Conservation (phyloP, 1,140 invertebrate genomes). For the Palaemon carinicauda region DNA sequence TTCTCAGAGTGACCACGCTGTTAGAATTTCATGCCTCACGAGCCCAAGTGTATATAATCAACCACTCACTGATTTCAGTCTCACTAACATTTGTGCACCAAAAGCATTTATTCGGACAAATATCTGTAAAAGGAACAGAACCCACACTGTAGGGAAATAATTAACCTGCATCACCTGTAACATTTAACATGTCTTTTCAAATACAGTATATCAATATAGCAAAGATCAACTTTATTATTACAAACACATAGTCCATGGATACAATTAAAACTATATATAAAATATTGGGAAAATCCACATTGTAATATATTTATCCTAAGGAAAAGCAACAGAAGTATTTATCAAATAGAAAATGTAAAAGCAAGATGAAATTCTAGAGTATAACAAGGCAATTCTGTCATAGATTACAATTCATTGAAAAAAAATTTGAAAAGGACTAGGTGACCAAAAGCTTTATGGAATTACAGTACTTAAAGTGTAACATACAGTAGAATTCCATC, state of each 20-base stretch:
- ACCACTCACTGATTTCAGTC: constrained; percentile 46
- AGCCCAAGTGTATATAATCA: constrained; percentile 38
- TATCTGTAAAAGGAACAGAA: constrained; percentile 41
- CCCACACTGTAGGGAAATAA: constrained; percentile 36
- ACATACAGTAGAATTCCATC: too few relatives aligned
- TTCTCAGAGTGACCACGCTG: constrained; percentile 42
- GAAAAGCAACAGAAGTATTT: constrained; percentile 25
- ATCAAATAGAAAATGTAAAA: constrained; percentile 34
- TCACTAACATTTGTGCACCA: constrained; percentile 54
- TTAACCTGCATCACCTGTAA: constrained; percentile 40
- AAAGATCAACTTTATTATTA: constrained; percentile 53
- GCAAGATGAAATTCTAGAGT: constrained; percentile 19
- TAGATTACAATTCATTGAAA: constrained; percentile 7
- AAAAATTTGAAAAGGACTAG: neutral
- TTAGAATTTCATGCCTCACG: constrained; percentile 27
- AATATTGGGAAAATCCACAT: constrained; percentile 48
- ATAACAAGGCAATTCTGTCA: constrained; percentile 25
- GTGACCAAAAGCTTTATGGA: neutral
- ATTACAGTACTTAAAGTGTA: too few relatives aligned
- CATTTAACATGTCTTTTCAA: constrained; percentile 48
- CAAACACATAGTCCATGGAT: constrained; percentile 45
- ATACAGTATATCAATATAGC: constrained; percentile 41
- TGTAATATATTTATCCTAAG: constrained; percentile 45
- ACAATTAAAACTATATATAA: constrained; percentile 55
- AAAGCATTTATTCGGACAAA: constrained; percentile 40